Conservation (phyloP, 2,113 vertebrate genomes). For the Actenoides hombroni region DNA sequence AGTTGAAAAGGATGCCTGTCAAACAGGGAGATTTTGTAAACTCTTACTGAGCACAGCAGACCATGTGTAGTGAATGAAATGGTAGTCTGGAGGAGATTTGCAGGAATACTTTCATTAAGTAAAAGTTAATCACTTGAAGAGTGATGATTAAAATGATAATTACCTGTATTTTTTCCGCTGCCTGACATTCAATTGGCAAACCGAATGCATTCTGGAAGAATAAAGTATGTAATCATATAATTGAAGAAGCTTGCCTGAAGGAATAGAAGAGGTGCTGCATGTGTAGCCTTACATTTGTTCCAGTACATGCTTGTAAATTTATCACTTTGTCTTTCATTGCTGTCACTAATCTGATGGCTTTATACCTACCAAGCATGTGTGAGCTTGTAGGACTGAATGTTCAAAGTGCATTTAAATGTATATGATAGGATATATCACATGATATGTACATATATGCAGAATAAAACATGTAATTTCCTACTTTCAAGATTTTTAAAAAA, state of each 20-base stretch:
- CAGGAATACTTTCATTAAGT: not conserved
- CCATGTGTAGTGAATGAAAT: not conserved
- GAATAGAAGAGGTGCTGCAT: not conserved
- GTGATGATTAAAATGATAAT: not conserved
- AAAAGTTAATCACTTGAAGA: conserved; percentile 3
- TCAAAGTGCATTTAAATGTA: not conserved
- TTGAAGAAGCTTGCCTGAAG: not conserved
- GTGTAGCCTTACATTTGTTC: not conserved
- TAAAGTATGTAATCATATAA: not conserved
- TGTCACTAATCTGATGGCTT: not conserved
- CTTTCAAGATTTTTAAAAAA: not conserved
- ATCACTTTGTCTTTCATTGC: not conserved
- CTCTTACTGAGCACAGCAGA: not conserved
- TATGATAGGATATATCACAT: no score
- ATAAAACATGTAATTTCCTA: not conserved
- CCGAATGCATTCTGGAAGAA: not conserved
- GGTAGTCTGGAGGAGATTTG: not conserved
- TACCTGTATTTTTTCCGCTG: not conserved
- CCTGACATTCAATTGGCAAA: not conserved
- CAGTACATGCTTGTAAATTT: not conserved
- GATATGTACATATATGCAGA: not conserved
- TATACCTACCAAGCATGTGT: not conserved
- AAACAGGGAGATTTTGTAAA: not conserved
- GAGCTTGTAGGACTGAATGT: not conserved
- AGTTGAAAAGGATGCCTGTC: not conserved